Base-by-base conservation (phyloP, 2,888 invertebrate genomes). In the Asteroscopus sphinx region DNA sequence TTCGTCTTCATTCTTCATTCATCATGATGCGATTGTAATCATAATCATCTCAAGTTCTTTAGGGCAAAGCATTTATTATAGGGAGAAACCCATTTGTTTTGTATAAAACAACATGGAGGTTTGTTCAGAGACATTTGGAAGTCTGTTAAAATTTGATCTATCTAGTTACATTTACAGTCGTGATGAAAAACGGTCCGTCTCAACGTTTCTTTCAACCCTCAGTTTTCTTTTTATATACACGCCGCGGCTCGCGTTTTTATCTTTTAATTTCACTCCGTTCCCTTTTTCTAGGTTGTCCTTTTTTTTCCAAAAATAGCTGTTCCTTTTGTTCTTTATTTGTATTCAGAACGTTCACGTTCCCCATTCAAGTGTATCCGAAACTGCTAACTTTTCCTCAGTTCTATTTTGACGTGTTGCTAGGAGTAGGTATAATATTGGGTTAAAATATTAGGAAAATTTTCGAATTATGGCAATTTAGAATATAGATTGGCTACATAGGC, bases 331-430 rank as follows among this genome's bases (percentile, higher is more conserved):
- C 46, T 44, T 12, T 73, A 64, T 60, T 69, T 63, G 63, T 63
- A 69, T 69, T 63, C 67, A 30, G 33, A 51, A 17, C 56, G 40
- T 42, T 58, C 25, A 32, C 52, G 36, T 55, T 62, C 63, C 53
- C 25, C 49, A 46, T 48, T 65, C 16, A 44, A 62, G 16, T 56
- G 44, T 41, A 59, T 59, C 28, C 33, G 42, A 55, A 59, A 51
- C 39, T 42, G 17, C 26, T 2, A 21, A 46, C 17, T 35, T 56
- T 60, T 46, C 12, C 26, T 33, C 17, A 30, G 8, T 39, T 57
- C 17, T 47, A 45, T 59, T 61, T 47, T 39, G 32, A 55, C 21
- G 16, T 54, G 46, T 55, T 48, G 15, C 40, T 46, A 32, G 26
- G 39, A 25, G 37, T 42, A 28, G 8, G 25, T 13, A 37, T 36